Evolutionary conservation across 2,888 invertebrate genomes (phyloP), one percentile per base, ranked within the genome.

Genomic region (Lochmaea capreae): DNA sequence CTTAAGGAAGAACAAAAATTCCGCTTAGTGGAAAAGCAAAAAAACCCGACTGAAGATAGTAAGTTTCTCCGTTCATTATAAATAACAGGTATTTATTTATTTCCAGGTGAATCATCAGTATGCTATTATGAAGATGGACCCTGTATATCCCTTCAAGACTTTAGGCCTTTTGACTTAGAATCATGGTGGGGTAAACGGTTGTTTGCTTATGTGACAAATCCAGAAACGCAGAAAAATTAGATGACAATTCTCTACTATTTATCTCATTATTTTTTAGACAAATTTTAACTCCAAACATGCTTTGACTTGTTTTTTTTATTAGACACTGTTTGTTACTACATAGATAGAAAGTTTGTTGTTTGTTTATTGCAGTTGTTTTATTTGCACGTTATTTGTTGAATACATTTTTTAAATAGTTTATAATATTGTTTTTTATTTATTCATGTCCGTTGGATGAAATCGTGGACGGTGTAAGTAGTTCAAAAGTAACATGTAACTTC

Each of bases 21-120:
- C 94, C 97, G 0, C 98, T 97, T 82, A 97, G 97, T 83, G 95
- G 95, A 14, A 98, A 98, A 87, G 95, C 96, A 58, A 98, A 98
- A 85, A 97, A 95, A n/a, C n/a, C n/a, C n/a, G n/a, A n/a, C n/a
- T n/a, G n/a, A n/a, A n/a, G n/a, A n/a, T n/a, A n/a, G n/a, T n/a
- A 82, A 22, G 22, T 22, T 22, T 18, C 3, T 71, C 1, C 1
- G 26, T 18, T 33, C 10, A 18, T 42, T 9, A n/a, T 18, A 18
- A 9, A 26, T 39, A 42, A 70, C 10, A 26, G 16, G 6, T 10
- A 18, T 49, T 10, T 49, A 46, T 59, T 63, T 43, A 42, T 59
- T 61, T 65, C 16, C 58, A 86, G 84, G 18, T 87, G 88, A 89
- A 84, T 81, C 79, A 84, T 82, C 79, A 16, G 79, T 82, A 67